Percentiles rank a stretch among this genome's conserved stretches.
Evolutionary conservation across 2,797 vertebrate species (phyloP).

Genomic region (Serranus cabrilla): DNA sequence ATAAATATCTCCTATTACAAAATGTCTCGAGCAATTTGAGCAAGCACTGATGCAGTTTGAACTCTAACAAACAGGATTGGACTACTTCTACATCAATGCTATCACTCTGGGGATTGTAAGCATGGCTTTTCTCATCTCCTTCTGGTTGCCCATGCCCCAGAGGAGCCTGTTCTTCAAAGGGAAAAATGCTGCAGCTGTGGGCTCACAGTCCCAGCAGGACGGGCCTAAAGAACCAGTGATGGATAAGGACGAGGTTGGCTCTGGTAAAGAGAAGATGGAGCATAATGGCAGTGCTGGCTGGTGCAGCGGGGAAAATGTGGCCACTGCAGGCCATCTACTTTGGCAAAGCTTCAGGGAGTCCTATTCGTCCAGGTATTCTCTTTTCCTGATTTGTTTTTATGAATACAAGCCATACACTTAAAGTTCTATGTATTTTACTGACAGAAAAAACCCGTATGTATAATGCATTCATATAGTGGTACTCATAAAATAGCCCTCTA

Average conservation of each 20-base stretch:
- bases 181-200: slow-evolving; percentile 33
- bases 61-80: slow-evolving; percentile 62
- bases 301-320: slow-evolving; percentile 66
- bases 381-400: background rate
- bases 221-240: slow-evolving; percentile 21
- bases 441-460: slow-evolving; percentile 1
- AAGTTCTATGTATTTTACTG: background rate
- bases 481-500: background rate
- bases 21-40: background rate
- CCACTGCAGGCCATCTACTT: slow-evolving; percentile 62
- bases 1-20: background rate
- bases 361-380: slow-evolving; percentile 78
- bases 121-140: slow-evolving; percentile 77
- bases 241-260: slow-evolving; percentile 42
- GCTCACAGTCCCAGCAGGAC: slow-evolving; percentile 49
- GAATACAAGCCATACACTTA: background rate
- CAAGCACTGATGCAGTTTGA: slow-evolving; percentile 8
- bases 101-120: slow-evolving; percentile 80
- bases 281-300: slow-evolving; percentile 39
- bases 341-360: slow-evolving; percentile 82
- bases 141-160: slow-evolving; percentile 82
- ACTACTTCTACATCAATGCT: slow-evolving; percentile 81
- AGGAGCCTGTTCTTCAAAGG: slow-evolving; percentile 80
- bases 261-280: slow-evolving; percentile 31
- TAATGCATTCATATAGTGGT: slow-evolving; percentile 3